Conservation (phyloP, 1,140 invertebrate genomes). For the Meloidogyne chitwoodi region DNA sequence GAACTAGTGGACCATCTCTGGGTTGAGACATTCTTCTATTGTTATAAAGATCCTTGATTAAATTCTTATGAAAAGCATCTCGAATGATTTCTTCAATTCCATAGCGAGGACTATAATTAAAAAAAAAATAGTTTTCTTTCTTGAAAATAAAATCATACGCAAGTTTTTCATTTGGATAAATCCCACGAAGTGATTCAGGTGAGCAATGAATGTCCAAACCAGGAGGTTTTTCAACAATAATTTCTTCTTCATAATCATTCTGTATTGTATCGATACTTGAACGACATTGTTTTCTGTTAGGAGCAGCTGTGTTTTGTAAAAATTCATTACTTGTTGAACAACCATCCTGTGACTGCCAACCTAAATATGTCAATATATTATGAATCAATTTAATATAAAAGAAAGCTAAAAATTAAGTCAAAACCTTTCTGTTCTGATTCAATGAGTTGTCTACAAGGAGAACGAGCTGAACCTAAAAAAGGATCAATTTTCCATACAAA, state of each 20-base stretch:
- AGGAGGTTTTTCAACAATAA: slow-evolving; percentile 44
- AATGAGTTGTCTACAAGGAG: slow-evolving; percentile 17
- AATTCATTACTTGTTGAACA: not conserved
- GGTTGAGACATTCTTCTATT: slow-evolving; percentile 20
- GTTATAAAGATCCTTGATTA: slow-evolving; percentile 53
- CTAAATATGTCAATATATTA: not conserved
- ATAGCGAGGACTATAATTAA: slow-evolving; percentile 39
- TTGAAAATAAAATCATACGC: slow-evolving; percentile 27
- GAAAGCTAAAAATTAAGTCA: not conserved
- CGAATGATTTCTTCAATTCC: slow-evolving; percentile 44
- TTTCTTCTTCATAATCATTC: slow-evolving; percentile 37
- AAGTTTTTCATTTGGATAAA: slow-evolving; percentile 40
- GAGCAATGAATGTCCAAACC: slow-evolving; percentile 47
- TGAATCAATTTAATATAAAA: not conserved
- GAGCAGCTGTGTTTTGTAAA: not conserved
- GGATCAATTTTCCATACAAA: not conserved
- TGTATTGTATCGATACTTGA: slow-evolving; percentile 4
- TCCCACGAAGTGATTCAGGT: slow-evolving; percentile 26
- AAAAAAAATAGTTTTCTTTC: not conserved
- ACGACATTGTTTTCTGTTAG: not conserved
- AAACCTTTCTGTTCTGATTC: slow-evolving; percentile 5
- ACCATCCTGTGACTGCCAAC: slow-evolving; percentile 37
- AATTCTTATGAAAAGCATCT: slow-evolving; percentile 42
- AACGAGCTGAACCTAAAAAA: slow-evolving; percentile 6
- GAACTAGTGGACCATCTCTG: slow-evolving; percentile 30